Percentiles rank a stretch among this genome's conserved stretches.
phyloP scores from a whole-genome alignment of 2,888 invertebrate genomes.

The Pandemis cinnamomeana region DNA sequence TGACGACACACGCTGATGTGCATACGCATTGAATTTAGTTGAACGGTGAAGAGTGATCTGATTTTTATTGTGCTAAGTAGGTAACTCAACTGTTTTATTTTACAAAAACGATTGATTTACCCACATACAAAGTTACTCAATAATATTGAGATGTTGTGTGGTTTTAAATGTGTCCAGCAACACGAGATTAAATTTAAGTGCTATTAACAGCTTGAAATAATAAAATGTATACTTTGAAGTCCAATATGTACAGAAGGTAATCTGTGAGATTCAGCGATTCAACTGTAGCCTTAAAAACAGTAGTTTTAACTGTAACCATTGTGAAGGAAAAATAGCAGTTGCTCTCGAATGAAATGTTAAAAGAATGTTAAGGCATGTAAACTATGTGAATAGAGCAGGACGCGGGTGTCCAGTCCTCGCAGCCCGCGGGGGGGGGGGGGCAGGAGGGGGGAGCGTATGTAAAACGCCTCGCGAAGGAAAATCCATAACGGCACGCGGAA shows the following conservation, averaged over 20 bases:
- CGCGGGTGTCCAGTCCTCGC: background rate
- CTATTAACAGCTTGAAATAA: too few relatives aligned
- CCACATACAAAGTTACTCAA: too few relatives aligned
- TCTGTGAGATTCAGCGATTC: too few relatives aligned
- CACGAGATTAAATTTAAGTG: too few relatives aligned
- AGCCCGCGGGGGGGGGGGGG: slow-evolving; percentile 22
- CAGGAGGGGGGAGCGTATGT: slow-evolving; percentile 61
- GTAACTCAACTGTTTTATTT: too few relatives aligned
- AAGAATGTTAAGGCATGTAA: background rate
- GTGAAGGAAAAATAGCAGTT: background rate
- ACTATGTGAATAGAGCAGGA: background rate
- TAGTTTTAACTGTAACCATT: too few relatives aligned
- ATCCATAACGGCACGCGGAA: slow-evolving; percentile 84
- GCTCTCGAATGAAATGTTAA: background rate
- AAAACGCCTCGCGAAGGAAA: slow-evolving; percentile 74
- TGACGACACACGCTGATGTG: background rate
- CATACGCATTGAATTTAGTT: background rate
- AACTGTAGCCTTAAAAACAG: too few relatives aligned
- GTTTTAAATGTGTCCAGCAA: too few relatives aligned
- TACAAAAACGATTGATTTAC: too few relatives aligned
- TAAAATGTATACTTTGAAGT: too few relatives aligned
- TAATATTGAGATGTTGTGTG: too few relatives aligned
- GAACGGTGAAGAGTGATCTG: background rate
- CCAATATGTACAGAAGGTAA: too few relatives aligned
- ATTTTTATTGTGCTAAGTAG: background rate